phyloP scores from a whole-genome alignment of 2,888 invertebrate species.

The Tromatobia lineatoria region DNA sequence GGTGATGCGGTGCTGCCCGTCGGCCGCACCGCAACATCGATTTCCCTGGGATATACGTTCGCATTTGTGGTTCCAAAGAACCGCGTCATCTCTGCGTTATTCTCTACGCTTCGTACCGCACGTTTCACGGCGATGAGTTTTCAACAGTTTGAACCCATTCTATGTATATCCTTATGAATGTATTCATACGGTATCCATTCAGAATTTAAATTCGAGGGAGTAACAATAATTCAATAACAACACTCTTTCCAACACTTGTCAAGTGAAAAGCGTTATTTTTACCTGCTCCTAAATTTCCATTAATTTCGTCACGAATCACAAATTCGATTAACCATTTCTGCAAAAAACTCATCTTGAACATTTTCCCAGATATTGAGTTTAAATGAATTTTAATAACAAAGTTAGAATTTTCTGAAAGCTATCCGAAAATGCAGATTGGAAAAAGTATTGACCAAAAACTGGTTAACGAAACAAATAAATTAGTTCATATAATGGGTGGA shows the following conservation, averaged over 20 bases:
- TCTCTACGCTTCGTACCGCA: neutral
- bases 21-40: constrained; percentile 35
- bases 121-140: constrained; percentile 10
- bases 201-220: neutral
- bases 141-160: constrained; percentile 10
- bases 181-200: constrained; percentile 21
- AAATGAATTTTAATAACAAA: too few relatives aligned
- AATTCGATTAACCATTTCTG: too few relatives aligned
- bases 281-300: too few relatives aligned
- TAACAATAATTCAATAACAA: neutral
- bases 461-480: too few relatives aligned
- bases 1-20: constrained; percentile 24
- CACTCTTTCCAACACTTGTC: neutral
- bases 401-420: too few relatives aligned
- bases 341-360: too few relatives aligned
- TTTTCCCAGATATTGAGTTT: too few relatives aligned
- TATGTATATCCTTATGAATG: constrained; percentile 15
- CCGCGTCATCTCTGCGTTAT: constrained; percentile 21
- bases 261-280: neutral
- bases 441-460: too few relatives aligned
- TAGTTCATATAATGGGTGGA: too few relatives aligned
- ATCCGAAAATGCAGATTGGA: too few relatives aligned
- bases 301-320: too few relatives aligned
- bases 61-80: constrained; percentile 15
- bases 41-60: constrained; percentile 25